These are phyloP conservation scores for Synergus japonicus DNA, from an alignment of 2,888 invertebrate species.

Conservation along the genomic window DNA sequence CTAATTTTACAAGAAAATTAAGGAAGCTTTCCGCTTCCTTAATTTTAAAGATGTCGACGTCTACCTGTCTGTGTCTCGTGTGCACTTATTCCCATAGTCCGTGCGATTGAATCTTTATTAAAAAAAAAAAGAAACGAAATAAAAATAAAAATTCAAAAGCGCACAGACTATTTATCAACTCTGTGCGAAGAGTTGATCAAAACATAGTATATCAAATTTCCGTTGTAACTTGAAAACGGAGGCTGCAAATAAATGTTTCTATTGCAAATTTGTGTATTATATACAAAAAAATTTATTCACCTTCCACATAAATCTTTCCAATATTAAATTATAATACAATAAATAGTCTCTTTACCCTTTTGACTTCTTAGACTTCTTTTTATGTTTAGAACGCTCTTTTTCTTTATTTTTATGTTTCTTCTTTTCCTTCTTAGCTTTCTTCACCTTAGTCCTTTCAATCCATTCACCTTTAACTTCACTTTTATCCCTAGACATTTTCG, in stretches of 20 bases:
- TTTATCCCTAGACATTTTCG: conserved; percentile 52
- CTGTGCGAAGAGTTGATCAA: conserved; percentile 55
- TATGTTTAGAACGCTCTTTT: conserved; percentile 68
- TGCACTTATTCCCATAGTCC: conserved; percentile 68
- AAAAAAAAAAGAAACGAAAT: not conserved
- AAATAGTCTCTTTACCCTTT: conserved; percentile 54
- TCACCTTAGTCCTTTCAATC: conserved; percentile 64
- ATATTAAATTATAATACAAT: conserved; percentile 27
- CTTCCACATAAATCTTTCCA: not conserved
- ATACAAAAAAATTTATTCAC: not conserved
- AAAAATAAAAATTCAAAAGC: conserved; percentile 1
- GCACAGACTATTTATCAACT: conserved; percentile 34
- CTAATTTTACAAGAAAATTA: not conserved
- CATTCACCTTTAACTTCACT: conserved; percentile 60
- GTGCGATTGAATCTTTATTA: conserved; percentile 55
- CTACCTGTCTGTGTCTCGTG: conserved; percentile 72
- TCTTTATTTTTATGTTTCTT: conserved; percentile 71
- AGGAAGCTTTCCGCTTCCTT: not conserved
- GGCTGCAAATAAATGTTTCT: conserved; percentile 75
- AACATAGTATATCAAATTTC: conserved; percentile 69
- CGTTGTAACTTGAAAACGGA: conserved; percentile 70
- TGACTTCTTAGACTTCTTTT: conserved; percentile 69
- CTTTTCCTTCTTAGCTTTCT: conserved; percentile 72
- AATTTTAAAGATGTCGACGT: conserved; percentile 16
- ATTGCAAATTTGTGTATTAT: conserved; percentile 62